Percentiles rank a stretch among this genome's conserved stretches.
These are phyloP conservation scores for Chaetura pelagica DNA, from an alignment of 2,113 vertebrate genomes.

Conservation along the genomic window DNA sequence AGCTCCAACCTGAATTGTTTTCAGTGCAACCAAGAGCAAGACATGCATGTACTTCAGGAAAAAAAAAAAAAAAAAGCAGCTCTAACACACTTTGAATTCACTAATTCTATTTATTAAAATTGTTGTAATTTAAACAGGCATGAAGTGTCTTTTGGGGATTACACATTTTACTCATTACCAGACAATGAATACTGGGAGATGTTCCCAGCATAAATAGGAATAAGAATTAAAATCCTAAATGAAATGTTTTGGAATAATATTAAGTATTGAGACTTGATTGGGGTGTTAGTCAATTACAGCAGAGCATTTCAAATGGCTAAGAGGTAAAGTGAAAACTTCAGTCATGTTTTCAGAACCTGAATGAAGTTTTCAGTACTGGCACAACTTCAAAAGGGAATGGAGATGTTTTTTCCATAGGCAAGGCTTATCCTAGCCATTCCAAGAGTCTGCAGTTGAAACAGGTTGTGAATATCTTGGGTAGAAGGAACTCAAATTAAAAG, in stretches of 20 bases:
- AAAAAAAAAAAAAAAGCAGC: too few relatives aligned
- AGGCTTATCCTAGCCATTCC: neutral
- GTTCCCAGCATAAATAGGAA: neutral
- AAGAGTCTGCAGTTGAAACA: neutral
- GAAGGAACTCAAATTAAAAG: neutral
- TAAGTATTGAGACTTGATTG: neutral
- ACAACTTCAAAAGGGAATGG: neutral
- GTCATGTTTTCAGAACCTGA: neutral
- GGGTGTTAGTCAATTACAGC: neutral
- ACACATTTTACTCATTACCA: neutral
- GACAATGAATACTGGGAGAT: neutral
- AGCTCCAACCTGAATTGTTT: neutral
- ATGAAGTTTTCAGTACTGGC: neutral
- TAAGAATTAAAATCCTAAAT: neutral
- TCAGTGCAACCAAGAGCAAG: neutral
- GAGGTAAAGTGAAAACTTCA: conserved; percentile 6
- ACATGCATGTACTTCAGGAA: neutral
- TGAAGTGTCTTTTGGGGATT: neutral
- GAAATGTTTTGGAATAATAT: neutral
- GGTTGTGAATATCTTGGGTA: neutral
- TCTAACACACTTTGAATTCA: neutral
- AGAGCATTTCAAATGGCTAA: neutral
- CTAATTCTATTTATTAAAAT: neutral
- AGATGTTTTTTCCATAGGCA: neutral
- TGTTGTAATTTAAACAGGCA: neutral